A percentile compares a stretch with the other conserved stretches of the same genome.
phyloP scores from a whole-genome alignment of 2,113 vertebrate species.

The Pluvialis apricaria region DNA sequence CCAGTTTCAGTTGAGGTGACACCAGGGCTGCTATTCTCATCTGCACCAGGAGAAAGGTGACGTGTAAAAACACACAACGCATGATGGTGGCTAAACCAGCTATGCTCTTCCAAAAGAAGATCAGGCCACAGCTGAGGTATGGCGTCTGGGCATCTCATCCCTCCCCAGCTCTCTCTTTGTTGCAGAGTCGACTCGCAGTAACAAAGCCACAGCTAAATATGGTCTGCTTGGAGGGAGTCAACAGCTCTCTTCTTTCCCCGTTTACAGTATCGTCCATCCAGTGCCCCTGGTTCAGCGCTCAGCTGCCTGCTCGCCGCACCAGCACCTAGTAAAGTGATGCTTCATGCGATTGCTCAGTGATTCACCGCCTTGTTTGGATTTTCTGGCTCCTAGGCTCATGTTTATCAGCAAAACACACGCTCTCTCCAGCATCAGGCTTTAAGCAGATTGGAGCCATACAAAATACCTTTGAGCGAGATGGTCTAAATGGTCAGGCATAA shows the following conservation, averaged over 20 bases:
- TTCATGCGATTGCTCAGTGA: neutral
- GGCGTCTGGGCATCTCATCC: neutral
- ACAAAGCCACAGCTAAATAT: constrained; percentile 33
- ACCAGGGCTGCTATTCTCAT: neutral
- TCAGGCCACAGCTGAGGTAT: neutral
- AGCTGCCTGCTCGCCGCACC: neutral
- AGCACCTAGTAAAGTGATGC: neutral
- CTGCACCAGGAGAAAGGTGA: neutral
- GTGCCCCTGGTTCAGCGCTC: rapidly evolving
- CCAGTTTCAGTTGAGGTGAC: rapidly evolving
- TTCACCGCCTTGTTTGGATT: constrained; percentile 55
- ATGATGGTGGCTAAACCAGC: neutral
- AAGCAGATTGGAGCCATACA: neutral
- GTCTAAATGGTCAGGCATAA: neutral
- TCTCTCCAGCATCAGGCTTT: neutral
- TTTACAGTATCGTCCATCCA: neutral
- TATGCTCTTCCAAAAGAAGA: neutral
- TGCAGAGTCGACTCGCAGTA: neutral
- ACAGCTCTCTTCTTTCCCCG: neutral
- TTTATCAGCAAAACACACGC: constrained; percentile 44
- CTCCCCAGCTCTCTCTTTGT: neutral
- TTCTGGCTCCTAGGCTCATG: constrained; percentile 26
- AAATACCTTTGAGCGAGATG: constrained; percentile 32
- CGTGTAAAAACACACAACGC: rapidly evolving
- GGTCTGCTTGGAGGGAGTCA: neutral